These are phyloP conservation scores for Cryptotis parvus DNA, from an alignment of 2,113 vertebrate genomes.

Conservation along the genomic window DNA sequence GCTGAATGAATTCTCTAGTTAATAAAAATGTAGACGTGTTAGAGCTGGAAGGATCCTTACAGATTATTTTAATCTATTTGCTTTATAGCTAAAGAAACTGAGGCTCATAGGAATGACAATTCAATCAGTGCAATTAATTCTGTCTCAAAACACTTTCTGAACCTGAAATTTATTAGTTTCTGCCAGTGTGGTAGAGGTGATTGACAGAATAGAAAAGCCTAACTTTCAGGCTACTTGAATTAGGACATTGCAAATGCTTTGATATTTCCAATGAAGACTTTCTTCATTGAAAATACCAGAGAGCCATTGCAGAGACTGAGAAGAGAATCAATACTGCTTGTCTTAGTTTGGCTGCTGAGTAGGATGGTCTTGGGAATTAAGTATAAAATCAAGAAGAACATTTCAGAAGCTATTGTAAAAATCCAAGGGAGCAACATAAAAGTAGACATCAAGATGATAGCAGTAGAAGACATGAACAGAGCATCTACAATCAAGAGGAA, in stretches of 20 bases:
- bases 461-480: neutral
- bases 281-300: neutral
- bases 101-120: neutral
- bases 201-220: neutral
- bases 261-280: neutral
- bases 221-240: neutral
- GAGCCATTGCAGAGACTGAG: neutral
- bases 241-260: neutral
- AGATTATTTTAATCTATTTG: neutral
- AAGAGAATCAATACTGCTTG: neutral
- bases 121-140: slow-evolving; percentile 47
- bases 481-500: neutral
- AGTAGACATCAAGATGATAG: neutral
- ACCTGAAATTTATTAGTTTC: slow-evolving; percentile 18
- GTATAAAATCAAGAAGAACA: neutral
- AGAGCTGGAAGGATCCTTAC: neutral
- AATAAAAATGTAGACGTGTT: neutral
- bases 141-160: neutral
- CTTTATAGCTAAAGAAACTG: slow-evolving; percentile 43
- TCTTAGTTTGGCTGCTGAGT: neutral
- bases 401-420: neutral
- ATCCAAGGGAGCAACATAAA: neutral
- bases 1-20: slow-evolving; percentile 24
- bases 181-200: neutral
- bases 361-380: neutral